Conservation (phyloP, 2,113 vertebrate species). For the Lophotis ruficrista region DNA sequence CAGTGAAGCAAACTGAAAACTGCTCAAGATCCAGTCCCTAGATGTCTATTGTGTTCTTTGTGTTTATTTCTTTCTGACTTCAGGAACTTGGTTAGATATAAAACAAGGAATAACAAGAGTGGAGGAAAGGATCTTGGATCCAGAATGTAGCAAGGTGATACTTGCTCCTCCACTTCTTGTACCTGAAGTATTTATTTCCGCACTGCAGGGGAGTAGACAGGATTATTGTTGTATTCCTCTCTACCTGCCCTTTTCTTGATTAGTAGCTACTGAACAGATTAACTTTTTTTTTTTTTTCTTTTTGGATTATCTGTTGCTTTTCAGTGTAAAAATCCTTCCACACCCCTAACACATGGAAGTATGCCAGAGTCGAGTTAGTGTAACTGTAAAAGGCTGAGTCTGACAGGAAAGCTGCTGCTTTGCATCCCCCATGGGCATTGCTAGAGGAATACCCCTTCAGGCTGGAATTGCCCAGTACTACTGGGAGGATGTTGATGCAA, state of each 20-base stretch:
- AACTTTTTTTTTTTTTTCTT: background rate
- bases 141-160: background rate
- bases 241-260: background rate
- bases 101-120: background rate
- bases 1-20: background rate
- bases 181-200: background rate
- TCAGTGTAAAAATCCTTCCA: background rate
- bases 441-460: constrained; percentile 39
- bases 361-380: background rate
- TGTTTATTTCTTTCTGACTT: background rate
- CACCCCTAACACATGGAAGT: background rate
- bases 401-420: background rate
- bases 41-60: background rate
- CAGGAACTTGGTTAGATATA: background rate
- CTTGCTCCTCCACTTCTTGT: background rate
- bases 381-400: background rate
- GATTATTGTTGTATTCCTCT: background rate
- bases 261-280: background rate
- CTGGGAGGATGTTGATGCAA: background rate
- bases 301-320: background rate
- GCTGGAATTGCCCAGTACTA: constrained; percentile 1
- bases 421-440: background rate
- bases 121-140: background rate
- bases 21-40: background rate
- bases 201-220: background rate